Base-by-base conservation (phyloP, 2,888 invertebrate genomes). In the Drosophila yooni region DNA sequence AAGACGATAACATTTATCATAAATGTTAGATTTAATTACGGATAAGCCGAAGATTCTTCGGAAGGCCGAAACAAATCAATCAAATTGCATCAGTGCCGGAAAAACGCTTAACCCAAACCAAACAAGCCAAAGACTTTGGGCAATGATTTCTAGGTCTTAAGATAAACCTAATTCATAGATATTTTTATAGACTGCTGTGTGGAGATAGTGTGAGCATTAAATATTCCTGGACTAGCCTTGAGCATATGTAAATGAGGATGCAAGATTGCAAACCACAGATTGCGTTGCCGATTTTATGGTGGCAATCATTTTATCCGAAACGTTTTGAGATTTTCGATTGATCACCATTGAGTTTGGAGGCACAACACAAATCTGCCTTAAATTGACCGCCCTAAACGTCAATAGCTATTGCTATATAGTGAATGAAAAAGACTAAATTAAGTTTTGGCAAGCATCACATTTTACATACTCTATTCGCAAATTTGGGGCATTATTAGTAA, bases 21-120 rank as follows among this genome's bases (percentile, higher is more conserved):
- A 69, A 68, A 74, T 59, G 38, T 13, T 57, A 51, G 76, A 74
- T 61, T 75, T 70, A 70, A 79, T 74, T 62, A 59, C 56, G 52
- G 70, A 70, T 74, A 52, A 74, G 50, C 15, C 48, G 36, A 54
- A 69, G 34, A 52, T 52, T 58, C 58, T 38, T 27, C 18, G 52
- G 31, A 27, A 53, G 43, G 18, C 31, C 74, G 79, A 52, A 29
- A 48, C 18, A 10, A 74, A 48, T 52, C 52, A 48, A 74, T 63
- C 29, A 58, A 68, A 76, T 56, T 59, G 62, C 51, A 63, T 75
- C 63, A 51, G 54, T 57, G 56, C 56, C 62, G 59, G 43, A 56
- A 73, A 71, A 46, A 27, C 43, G 43, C 31, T 54, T 53, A 56
- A 48, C 34, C 33, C n/a, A 43, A 48, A 58, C n/a, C 5, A 48